phyloP scores from a whole-genome alignment of 2,888 invertebrate species.

The Minunthozetes semirufus region DNA sequence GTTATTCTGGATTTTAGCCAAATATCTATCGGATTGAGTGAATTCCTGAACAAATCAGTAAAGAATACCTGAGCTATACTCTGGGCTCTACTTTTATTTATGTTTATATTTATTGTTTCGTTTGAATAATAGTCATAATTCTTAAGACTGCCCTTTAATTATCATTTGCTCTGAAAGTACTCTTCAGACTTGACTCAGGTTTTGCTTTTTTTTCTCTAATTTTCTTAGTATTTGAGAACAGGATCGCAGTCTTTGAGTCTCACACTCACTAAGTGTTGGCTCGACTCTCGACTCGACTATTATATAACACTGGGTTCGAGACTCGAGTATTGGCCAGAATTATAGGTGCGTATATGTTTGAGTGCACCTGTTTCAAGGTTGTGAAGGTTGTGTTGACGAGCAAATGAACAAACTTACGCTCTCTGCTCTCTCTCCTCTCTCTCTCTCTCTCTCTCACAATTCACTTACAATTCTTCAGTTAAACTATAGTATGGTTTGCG shows the following conservation, averaged over 20 bases:
- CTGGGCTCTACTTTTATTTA: constrained; percentile 19
- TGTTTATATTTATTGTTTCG: constrained; percentile 31
- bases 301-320: neutral
- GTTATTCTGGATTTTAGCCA: neutral
- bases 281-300: neutral
- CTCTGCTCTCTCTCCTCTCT: constrained; percentile 8
- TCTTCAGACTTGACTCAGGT: neutral
- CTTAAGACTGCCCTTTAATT: constrained; percentile 23
- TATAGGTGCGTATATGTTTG: constrained; percentile 7
- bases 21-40: neutral
- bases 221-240: constrained; percentile 16
- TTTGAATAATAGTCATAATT: constrained; percentile 31
- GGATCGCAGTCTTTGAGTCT: neutral
- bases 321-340: constrained; percentile 13
- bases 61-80: neutral
- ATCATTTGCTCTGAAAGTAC: neutral
- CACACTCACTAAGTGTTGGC: neutral
- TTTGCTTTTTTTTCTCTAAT: neutral
- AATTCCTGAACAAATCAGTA: neutral
- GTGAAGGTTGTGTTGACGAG: constrained; percentile 6
- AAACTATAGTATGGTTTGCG: constrained; percentile 4
- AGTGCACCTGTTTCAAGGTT: constrained; percentile 31
- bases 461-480: neutral
- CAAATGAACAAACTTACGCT: neutral
- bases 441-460: constrained; percentile 7